Evolutionary conservation across 2,888 invertebrate genomes (phyloP).

Genomic region (Empis livida): DNA sequence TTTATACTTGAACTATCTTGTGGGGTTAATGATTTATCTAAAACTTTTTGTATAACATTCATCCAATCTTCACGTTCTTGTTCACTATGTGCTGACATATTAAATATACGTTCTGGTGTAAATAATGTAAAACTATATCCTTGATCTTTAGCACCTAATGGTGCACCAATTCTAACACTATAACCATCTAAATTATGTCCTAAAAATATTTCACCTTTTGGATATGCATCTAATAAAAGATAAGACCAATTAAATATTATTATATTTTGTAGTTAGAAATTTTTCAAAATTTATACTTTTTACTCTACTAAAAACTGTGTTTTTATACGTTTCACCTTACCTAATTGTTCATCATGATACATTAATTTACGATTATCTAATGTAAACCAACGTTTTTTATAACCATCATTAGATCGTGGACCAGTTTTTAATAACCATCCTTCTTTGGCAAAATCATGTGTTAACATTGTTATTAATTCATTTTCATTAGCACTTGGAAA

Average conservation of each 20-base stretch:
- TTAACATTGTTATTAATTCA: conserved; percentile 57
- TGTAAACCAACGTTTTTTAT: conserved; percentile 78
- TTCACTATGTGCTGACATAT: conserved; percentile 61
- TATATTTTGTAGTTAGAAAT: too few species aligned
- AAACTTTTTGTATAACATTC: conserved; percentile 55
- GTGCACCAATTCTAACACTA: conserved; percentile 54
- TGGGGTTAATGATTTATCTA: conserved; percentile 61
- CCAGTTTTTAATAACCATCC: conserved; percentile 87
- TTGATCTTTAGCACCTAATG: conserved; percentile 57
- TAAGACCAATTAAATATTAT: too few species aligned
- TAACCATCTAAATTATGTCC: conserved; percentile 59
- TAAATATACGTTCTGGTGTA: conserved; percentile 65
- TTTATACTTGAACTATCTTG: conserved; percentile 61
- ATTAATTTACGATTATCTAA: conserved; percentile 80
- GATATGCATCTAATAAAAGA: conserved; percentile 77
- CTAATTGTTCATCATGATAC: conserved; percentile 81
- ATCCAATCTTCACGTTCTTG: conserved; percentile 74
- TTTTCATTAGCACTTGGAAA: conserved; percentile 64
- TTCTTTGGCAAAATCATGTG: conserved; percentile 72
- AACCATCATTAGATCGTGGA: conserved; percentile 65
- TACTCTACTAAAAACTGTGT: too few species aligned
- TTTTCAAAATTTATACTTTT: too few species aligned
- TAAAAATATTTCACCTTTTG: conserved; percentile 82
- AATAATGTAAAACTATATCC: conserved; percentile 69
- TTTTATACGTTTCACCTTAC: too few species aligned